Base-by-base conservation (phyloP, 2,113 vertebrate species). In the Daubentonia madagascariensis region DNA sequence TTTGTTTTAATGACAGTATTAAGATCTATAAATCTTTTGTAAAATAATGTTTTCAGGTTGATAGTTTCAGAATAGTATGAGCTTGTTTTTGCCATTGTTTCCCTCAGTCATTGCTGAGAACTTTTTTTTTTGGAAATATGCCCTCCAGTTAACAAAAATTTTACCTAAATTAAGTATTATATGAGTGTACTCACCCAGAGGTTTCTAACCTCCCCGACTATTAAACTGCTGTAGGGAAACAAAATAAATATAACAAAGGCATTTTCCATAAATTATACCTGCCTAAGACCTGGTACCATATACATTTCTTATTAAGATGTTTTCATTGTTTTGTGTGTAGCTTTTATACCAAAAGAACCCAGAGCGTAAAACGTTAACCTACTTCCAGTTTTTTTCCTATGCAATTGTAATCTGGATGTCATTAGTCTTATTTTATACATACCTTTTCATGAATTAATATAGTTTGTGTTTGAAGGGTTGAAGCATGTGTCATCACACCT, bases 1-100 rank as follows among this genome's bases (percentile, higher is more conserved):
- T 80, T 76, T 97, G 54, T 86, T 79, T 88, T 65, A 84, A 43
- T 85, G 65, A n/a, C 30, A 89, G 2, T 85, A 50, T 59, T 70
- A 91, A 59, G 54, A 63, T 57, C 28, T 23, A 40, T 80, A 89
- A 76, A 25, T 84, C 23, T 92, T 94, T 20, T 57, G 4, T 72
- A 45, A 7, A 67, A 61, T 61, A 45, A 40, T 96, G 78, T 86
- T 97, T 97, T 93, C 59, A 61, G 57, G 30, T 94, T 93, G 40
- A 80, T 91, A 76, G 32, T 85, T 96, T 86, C 43, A 96, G 45
- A 65, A 76, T 95, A 92, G 80, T 76, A 35, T 45, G 30, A 40
- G 40, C 86, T 95, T 85, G 7, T 70, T 97, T 85, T 97, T 93
- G n/a, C 76, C 37, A 37, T 85, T 96, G 23, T 85, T 93, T 89